Conservation (phyloP, 2,797 vertebrate species). For the Staurois parvus region DNA sequence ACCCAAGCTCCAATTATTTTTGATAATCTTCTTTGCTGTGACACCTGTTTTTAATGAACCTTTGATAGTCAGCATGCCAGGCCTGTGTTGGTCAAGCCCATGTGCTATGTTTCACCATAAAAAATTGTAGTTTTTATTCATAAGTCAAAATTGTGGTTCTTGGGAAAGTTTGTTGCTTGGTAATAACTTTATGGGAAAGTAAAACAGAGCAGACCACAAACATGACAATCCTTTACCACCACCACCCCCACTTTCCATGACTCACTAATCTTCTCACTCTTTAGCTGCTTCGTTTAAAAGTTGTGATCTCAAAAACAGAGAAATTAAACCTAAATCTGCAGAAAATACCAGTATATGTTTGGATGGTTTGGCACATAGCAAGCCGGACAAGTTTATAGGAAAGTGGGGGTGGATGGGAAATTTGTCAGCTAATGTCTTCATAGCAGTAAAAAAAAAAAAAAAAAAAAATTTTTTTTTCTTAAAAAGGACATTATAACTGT, state of each 20-base stretch:
- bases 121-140: not conserved
- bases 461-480: not conserved
- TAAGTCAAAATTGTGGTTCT: conserved; percentile 7
- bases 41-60: too few relatives aligned
- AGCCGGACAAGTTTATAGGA: not conserved
- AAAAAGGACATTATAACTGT: not conserved
- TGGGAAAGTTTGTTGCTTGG: conserved; percentile 1
- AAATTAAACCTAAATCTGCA: conserved; percentile 18
- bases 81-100: not conserved
- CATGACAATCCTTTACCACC: conserved; percentile 16
- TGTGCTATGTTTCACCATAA: not conserved
- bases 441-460: not conserved
- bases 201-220: conserved; percentile 19
- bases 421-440: conserved; percentile 1
- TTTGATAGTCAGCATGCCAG: too few relatives aligned
- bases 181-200: not conserved
- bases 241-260: conserved; percentile 33
- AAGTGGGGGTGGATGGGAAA: conserved; percentile 6
- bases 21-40: not conserved
- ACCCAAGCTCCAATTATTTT: not conserved
- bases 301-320: conserved; percentile 21
- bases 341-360: conserved; percentile 11
- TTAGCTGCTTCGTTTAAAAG: conserved; percentile 16
- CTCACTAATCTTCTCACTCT: conserved; percentile 21
- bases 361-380: not conserved